Percentiles rank a stretch among this genome's conserved stretches.
Conservation (phyloP, 2,113 vertebrate species). For the Cheilinus undulatus region DNA sequence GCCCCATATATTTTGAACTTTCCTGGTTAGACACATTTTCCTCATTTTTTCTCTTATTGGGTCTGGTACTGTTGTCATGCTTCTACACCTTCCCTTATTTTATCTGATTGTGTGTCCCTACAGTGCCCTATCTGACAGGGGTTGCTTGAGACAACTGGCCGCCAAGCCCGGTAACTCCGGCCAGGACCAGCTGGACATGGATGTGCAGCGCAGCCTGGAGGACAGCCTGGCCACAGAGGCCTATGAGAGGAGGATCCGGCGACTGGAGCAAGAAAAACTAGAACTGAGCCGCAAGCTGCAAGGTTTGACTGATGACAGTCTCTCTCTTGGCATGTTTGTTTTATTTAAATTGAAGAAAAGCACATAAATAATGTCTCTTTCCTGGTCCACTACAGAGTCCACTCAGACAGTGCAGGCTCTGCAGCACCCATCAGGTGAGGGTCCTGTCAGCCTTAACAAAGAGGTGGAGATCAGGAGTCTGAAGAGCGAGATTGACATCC, state of each 20-base stretch:
- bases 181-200: constrained; percentile 87
- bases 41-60: neutral
- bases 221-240: constrained; percentile 96
- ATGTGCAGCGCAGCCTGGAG: constrained; percentile 90
- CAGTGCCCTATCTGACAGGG: constrained; percentile 93
- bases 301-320: constrained; percentile 80
- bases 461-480: constrained; percentile 95
- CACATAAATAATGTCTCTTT: neutral
- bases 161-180: constrained; percentile 67
- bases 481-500: constrained; percentile 94
- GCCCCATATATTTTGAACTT: neutral
- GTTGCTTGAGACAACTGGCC: constrained; percentile 86
- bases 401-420: constrained; percentile 95
- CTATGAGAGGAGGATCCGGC: constrained; percentile 95
- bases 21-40: neutral
- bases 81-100: neutral
- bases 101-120: neutral
- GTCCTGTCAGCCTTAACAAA: constrained; percentile 85
- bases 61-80: neutral
- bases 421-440: constrained; percentile 89
- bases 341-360: neutral
- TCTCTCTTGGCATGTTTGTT: neutral
- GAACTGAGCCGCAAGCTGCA: constrained; percentile 97
- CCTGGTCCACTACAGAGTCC: constrained; percentile 84
- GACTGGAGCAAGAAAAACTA: constrained; percentile 95